These are phyloP conservation scores for Sciaenops ocellatus DNA, from an alignment of 2,797 vertebrate genomes.

Conservation along the genomic window DNA sequence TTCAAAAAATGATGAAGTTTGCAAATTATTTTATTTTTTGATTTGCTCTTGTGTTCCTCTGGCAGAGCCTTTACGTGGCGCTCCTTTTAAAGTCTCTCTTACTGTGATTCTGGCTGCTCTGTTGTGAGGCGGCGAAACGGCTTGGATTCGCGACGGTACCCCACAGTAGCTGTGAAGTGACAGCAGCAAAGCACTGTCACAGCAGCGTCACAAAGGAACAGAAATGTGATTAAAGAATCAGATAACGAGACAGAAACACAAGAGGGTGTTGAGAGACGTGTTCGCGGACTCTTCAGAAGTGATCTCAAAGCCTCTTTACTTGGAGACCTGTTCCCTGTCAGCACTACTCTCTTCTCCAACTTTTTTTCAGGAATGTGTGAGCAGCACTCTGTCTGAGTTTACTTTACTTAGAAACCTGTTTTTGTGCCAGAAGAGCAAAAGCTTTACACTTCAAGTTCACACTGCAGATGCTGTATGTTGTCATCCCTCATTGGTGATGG, in stretches of 20 bases:
- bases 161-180: slow-evolving; percentile 51
- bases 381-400: slow-evolving; percentile 61
- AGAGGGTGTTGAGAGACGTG: slow-evolving; percentile 56
- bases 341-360: slow-evolving; percentile 52
- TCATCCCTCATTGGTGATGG: slow-evolving; percentile 34
- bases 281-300: slow-evolving; percentile 62
- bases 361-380: slow-evolving; percentile 57
- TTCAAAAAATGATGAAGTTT: slow-evolving; percentile 67
- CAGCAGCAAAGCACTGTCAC: slow-evolving; percentile 61
- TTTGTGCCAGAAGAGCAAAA: slow-evolving; percentile 35
- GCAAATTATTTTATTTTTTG: slow-evolving; percentile 70
- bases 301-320: slow-evolving; percentile 68
- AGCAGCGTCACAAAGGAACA: slow-evolving; percentile 46
- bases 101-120: slow-evolving; percentile 55
- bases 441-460: slow-evolving; percentile 47
- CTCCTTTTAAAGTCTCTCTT: slow-evolving; percentile 56
- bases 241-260: slow-evolving; percentile 73
- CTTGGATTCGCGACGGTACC: slow-evolving; percentile 41
- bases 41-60: slow-evolving; percentile 64
- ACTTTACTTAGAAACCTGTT: slow-evolving; percentile 51
- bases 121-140: slow-evolving; percentile 48
- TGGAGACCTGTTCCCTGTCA: slow-evolving; percentile 73
- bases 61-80: slow-evolving; percentile 43
- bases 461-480: slow-evolving; percentile 27
- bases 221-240: slow-evolving; percentile 72